A percentile compares a stretch with the other conserved stretches of the same genome.
Conservation (phyloP, 2,888 invertebrate genomes). For the Pachydiplax longipennis region DNA sequence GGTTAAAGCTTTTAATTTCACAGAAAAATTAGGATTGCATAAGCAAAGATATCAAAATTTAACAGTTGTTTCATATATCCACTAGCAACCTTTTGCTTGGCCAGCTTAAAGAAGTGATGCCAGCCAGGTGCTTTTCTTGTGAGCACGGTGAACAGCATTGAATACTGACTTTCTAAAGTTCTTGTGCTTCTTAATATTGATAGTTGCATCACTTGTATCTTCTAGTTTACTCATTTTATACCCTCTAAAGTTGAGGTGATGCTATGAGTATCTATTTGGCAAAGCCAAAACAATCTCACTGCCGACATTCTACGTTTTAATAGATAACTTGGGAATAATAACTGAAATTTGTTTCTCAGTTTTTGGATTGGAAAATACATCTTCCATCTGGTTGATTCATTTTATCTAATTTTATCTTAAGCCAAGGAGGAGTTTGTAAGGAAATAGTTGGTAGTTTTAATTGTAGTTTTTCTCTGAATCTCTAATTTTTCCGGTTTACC, state of each 20-base stretch:
- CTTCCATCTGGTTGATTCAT: too few species aligned
- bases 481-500: too few species aligned
- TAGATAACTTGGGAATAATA: not conserved
- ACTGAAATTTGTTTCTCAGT: not conserved
- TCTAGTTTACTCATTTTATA: constrained; percentile 3
- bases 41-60: too few species aligned
- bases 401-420: too few species aligned
- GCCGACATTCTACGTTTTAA: constrained; percentile 11
- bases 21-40: too few species aligned
- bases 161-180: not conserved
- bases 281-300: constrained; percentile 33
- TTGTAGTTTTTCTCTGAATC: too few species aligned
- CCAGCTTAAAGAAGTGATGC: not conserved
- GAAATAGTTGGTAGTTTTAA: too few species aligned
- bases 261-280: constrained; percentile 9
- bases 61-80: too few species aligned
- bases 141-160: not conserved
- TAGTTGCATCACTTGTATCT: not conserved
- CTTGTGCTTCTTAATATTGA: not conserved
- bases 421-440: too few species aligned
- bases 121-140: not conserved
- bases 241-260: not conserved
- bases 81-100: not conserved
- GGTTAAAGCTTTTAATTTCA: too few species aligned
- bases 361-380: not conserved